phyloP scores from a whole-genome alignment of 2,113 vertebrate species.

The Nanorana parkeri region DNA sequence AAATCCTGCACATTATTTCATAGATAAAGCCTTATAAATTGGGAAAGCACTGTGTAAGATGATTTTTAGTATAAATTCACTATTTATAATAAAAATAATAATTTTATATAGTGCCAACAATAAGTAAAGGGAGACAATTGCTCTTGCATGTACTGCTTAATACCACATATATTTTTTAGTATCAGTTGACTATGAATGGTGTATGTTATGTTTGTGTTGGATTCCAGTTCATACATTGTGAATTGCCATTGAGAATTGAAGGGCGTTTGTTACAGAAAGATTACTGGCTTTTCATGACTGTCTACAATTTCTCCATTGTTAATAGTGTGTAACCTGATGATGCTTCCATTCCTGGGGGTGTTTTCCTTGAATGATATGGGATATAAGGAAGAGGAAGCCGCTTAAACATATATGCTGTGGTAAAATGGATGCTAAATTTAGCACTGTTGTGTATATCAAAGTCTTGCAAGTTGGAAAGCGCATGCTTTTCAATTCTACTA shows the following conservation, averaged over 20 bases:
- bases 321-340: conserved; percentile 11
- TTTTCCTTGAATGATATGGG: background rate
- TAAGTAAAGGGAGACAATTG: too few relatives aligned
- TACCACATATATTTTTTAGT: too few relatives aligned
- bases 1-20: too few relatives aligned
- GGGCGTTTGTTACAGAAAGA: background rate
- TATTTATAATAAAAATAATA: too few relatives aligned
- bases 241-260: background rate
- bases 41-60: too few relatives aligned
- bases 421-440: background rate
- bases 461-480: background rate
- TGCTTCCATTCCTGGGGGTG: conserved; percentile 3
- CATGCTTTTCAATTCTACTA: background rate
- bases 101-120: too few relatives aligned
- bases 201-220: background rate
- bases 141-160: too few relatives aligned
- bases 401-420: background rate
- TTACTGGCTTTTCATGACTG: background rate
- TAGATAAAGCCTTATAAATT: too few relatives aligned
- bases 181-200: too few relatives aligned
- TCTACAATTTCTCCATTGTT: conserved; percentile 29
- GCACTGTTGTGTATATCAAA: background rate
- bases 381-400: background rate
- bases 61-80: too few relatives aligned
- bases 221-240: background rate